phyloP scores from a whole-genome alignment of 2,888 invertebrate genomes.

The Diabrotica balteata region DNA sequence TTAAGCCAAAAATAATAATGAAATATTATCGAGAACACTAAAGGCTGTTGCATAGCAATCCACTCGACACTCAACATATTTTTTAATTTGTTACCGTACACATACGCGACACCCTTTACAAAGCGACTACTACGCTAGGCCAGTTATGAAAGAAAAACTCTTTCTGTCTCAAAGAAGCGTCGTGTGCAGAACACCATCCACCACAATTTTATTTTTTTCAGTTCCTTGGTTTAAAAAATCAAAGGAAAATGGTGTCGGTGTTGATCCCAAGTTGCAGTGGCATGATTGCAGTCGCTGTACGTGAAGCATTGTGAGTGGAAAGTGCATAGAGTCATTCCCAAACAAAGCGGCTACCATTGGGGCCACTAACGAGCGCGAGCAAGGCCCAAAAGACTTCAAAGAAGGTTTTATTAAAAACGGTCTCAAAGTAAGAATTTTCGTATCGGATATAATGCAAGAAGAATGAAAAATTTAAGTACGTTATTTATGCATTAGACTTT shows the following conservation, averaged over 20 bases:
- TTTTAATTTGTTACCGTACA: conserved; percentile 12
- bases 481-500: conserved; percentile 26
- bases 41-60: neutral
- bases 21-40: no score
- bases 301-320: conserved; percentile 54
- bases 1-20: no score
- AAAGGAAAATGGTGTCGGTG: conserved; percentile 33
- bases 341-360: conserved; percentile 54
- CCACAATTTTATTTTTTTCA: conserved; percentile 23
- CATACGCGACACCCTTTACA: conserved; percentile 15
- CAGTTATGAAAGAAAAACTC: conserved; percentile 29
- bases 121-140: conserved; percentile 10
- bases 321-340: conserved; percentile 55
- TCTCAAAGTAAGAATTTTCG: conserved; percentile 53
- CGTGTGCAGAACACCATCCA: conserved; percentile 26
- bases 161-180: conserved; percentile 24
- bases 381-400: conserved; percentile 55
- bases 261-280: conserved; percentile 38
- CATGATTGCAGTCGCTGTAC: conserved; percentile 52
- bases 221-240: conserved; percentile 33
- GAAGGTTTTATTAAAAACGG: conserved; percentile 54
- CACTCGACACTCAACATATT: neutral
- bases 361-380: conserved; percentile 56
- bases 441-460: conserved; percentile 33
- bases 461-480: conserved; percentile 32